Evolutionary conservation across 2,797 vertebrate genomes (phyloP).

Genomic region (Sebastes ruberrimus): DNA sequence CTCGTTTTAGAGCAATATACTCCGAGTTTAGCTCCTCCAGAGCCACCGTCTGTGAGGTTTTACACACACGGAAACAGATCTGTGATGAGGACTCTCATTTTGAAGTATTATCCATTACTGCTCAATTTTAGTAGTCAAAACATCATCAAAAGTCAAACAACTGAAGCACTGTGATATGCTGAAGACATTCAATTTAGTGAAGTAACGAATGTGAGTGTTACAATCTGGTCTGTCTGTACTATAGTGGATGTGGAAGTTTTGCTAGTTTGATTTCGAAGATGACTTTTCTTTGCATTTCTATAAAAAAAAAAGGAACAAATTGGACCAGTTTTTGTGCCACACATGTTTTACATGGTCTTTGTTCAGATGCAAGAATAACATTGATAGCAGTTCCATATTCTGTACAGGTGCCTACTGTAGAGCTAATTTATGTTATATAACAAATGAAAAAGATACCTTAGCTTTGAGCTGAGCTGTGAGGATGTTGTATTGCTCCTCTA

Average conservation of each 20-base stretch:
- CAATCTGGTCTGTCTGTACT: background rate
- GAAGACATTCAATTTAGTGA: background rate
- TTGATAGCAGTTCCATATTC: background rate
- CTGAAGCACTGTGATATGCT: background rate
- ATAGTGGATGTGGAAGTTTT: background rate
- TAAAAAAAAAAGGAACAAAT: background rate
- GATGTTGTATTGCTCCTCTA: conserved; percentile 72
- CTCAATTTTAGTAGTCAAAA: background rate
- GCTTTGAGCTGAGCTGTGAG: conserved; percentile 78
- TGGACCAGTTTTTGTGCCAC: background rate
- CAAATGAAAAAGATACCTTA: conserved; percentile 70
- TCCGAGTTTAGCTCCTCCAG: conserved; percentile 74
- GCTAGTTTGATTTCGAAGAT: too few species aligned
- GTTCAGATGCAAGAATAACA: background rate
- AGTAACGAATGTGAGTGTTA: background rate
- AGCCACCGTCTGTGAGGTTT: conserved; percentile 63
- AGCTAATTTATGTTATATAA: background rate
- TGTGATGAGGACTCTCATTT: background rate
- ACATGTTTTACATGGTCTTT: background rate
- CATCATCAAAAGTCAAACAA: background rate
- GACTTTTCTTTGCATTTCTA: background rate
- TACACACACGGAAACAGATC: background rate
- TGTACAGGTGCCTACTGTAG: too few species aligned
- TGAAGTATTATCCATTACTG: background rate
- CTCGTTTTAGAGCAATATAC: conserved; percentile 67